These are phyloP conservation scores for Cololabis saira DNA, from an alignment of 2,113 vertebrate species.

Conservation along the genomic window DNA sequence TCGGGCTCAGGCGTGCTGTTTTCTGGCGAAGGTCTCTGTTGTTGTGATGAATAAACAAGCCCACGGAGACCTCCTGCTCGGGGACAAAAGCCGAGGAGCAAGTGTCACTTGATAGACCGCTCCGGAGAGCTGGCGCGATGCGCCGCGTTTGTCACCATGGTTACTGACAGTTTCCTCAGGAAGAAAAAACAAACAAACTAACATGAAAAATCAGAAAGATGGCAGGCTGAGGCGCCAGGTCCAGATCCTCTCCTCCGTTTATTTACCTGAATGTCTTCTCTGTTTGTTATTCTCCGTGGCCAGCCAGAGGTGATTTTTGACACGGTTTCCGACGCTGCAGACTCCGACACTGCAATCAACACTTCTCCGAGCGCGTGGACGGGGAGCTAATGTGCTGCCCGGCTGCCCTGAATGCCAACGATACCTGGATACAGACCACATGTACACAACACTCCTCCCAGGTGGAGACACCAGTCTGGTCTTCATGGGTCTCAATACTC, in stretches of 20 bases:
- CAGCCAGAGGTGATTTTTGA: constrained; percentile 17
- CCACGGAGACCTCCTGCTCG: constrained; percentile 50
- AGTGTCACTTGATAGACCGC: constrained; percentile 63
- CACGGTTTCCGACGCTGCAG: background rate
- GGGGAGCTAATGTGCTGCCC: constrained; percentile 23
- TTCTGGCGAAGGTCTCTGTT: constrained; percentile 58
- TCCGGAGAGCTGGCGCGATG: constrained; percentile 41
- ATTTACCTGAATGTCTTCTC: constrained; percentile 17
- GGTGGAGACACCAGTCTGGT: too few relatives aligned
- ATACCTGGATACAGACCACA: background rate
- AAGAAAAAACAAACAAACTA: too few relatives aligned
- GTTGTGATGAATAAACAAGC: constrained; percentile 50
- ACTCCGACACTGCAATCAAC: constrained; percentile 46
- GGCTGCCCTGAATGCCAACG: constrained; percentile 31
- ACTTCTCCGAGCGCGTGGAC: constrained; percentile 11
- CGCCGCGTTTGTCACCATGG: constrained; percentile 51
- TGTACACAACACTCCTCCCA: background rate
- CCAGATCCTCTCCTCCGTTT: background rate
- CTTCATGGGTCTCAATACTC: too few relatives aligned
- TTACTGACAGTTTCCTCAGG: constrained; percentile 50
- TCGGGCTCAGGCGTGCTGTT: too few relatives aligned
- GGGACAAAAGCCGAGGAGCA: constrained; percentile 61
- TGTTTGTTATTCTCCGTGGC: constrained; percentile 40
- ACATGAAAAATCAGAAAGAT: background rate
- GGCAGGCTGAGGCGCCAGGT: background rate